Conservation (phyloP, 2,113 vertebrate genomes). For the Ceyx cyanopectus region DNA sequence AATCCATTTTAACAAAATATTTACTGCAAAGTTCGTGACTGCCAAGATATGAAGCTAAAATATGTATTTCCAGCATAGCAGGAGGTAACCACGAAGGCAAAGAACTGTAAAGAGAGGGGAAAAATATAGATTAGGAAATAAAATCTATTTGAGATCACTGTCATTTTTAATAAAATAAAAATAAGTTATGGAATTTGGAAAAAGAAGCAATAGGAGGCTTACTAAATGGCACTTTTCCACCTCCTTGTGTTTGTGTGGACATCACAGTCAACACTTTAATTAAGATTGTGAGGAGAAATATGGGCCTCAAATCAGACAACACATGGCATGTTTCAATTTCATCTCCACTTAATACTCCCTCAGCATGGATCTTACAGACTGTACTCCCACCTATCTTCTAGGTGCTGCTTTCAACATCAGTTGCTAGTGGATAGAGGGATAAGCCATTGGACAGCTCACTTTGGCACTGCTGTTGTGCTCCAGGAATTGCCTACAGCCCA, state of each 20-base stretch:
- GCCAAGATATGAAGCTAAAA: slow-evolving; percentile 89
- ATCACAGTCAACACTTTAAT: background rate
- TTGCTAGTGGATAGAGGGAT: background rate
- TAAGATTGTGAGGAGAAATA: background rate
- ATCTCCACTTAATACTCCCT: background rate
- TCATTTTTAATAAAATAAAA: background rate
- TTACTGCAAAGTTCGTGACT: slow-evolving; percentile 78
- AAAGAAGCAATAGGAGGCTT: background rate
- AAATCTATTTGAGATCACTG: background rate
- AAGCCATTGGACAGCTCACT: background rate
- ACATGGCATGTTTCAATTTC: background rate
- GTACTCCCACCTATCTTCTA: background rate
- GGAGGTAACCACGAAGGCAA: slow-evolving; percentile 88
- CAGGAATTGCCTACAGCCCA: background rate
- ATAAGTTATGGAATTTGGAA: background rate
- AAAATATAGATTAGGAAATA: slow-evolving; percentile 8
- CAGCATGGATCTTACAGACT: accelerated
- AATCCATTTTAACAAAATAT: slow-evolving; percentile 3
- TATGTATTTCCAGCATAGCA: slow-evolving; percentile 89
- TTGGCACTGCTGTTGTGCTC: background rate
- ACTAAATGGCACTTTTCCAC: background rate
- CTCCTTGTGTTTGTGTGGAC: background rate
- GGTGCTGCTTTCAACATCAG: background rate
- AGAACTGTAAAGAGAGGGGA: slow-evolving; percentile 81
- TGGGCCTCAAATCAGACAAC: background rate